Evolutionary conservation across 2,113 vertebrate genomes (phyloP).

Genomic region (Galemys pyrenaicus): DNA sequence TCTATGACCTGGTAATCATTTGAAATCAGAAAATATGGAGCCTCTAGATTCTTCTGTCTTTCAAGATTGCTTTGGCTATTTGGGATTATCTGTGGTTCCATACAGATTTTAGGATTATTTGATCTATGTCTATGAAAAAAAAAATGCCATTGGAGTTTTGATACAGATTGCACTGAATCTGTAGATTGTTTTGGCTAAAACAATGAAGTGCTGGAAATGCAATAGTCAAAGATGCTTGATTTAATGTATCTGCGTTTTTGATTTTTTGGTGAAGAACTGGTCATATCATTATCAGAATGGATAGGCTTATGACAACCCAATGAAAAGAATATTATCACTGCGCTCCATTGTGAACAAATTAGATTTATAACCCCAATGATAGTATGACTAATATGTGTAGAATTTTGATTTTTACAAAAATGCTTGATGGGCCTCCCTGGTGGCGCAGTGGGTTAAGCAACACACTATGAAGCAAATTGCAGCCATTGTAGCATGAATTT

Average conservation of each 20-base stretch:
- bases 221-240: background rate
- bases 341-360: background rate
- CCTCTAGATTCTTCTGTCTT: background rate
- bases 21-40: background rate
- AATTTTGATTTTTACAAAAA: slow-evolving; percentile 32
- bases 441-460: too few species aligned
- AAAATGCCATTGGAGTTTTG: too few species aligned
- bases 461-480: too few species aligned
- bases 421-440: too few species aligned
- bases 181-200: too few species aligned
- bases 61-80: too few species aligned
- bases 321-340: background rate
- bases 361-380: background rate
- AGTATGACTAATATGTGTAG: background rate
- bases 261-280: background rate
- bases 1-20: background rate
- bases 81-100: too few species aligned
- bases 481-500: too few species aligned
- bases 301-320: background rate
- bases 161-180: too few species aligned
- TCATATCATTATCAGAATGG: background rate
- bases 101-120: too few species aligned
- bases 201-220: background rate
- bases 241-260: background rate
- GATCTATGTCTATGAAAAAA: too few species aligned